These are phyloP conservation scores for Asbolus verrucosus DNA, from an alignment of 1,140 invertebrate genomes.

Conservation along the genomic window DNA sequence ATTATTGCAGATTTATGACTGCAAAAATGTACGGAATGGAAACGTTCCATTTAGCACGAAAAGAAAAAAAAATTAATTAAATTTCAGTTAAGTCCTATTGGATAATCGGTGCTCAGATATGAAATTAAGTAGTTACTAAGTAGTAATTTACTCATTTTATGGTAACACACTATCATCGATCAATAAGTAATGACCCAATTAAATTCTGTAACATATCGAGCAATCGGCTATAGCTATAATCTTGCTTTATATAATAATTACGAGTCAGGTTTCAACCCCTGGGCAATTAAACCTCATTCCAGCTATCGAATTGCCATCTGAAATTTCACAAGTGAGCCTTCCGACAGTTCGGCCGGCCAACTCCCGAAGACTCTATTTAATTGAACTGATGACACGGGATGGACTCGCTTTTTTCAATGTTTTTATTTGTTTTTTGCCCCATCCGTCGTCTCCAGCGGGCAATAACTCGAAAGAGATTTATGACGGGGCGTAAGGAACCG, in stretches of 20 bases:
- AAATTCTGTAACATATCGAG: conserved; percentile 17
- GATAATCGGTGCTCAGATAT: conserved; percentile 13
- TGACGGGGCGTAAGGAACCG: background rate
- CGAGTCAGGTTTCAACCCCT: conserved; percentile 13
- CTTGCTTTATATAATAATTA: conserved; percentile 20
- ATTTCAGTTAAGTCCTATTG: background rate
- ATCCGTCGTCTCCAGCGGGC: background rate
- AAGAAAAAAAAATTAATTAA: conserved; percentile 30
- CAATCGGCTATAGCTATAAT: conserved; percentile 28
- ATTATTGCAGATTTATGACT: conserved; percentile 20
- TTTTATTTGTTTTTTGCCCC: conserved; percentile 2
- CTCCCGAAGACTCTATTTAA: conserved; percentile 17
- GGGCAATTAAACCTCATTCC: conserved; percentile 4
- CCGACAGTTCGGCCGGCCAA: too few relatives aligned
- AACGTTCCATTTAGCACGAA: conserved; percentile 17
- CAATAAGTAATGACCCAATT: conserved; percentile 36
- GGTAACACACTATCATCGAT: conserved; percentile 9
- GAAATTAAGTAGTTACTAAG: conserved; percentile 27
- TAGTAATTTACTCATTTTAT: conserved; percentile 33
- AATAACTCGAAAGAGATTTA: conserved; percentile 36
- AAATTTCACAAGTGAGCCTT: too few relatives aligned
- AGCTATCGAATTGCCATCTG: conserved; percentile 25
- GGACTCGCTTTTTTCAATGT: background rate
- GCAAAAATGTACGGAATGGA: conserved; percentile 14
- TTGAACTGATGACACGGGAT: too few relatives aligned